Evolutionary conservation across 2,888 invertebrate species (phyloP).

Genomic region (Malachius bipustulatus): DNA sequence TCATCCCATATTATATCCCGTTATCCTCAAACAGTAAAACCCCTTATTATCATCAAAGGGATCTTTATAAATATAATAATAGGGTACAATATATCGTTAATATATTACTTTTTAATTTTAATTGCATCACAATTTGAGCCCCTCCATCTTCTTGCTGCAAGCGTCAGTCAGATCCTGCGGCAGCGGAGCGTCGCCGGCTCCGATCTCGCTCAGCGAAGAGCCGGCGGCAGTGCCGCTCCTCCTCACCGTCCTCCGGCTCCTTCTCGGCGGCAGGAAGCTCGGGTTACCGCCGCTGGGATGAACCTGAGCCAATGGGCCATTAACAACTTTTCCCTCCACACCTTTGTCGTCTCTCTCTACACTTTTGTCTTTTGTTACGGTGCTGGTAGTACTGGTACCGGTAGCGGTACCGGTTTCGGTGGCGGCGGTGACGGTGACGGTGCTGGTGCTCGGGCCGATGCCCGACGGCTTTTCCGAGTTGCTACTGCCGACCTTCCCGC

Average conservation of each 20-base stretch:
- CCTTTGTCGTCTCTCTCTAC: slow-evolving; percentile 6
- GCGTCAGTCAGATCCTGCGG: slow-evolving; percentile 24
- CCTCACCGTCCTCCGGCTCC: slow-evolving; percentile 9
- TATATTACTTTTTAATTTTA: no score
- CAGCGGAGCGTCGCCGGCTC: slow-evolving; percentile 35
- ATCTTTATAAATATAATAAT: no score
- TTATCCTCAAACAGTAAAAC: no score
- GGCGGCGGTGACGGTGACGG: slow-evolving; percentile 5
- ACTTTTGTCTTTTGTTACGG: background rate
- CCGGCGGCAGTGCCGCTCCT: slow-evolving; percentile 23
- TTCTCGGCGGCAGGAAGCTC: slow-evolving; percentile 6
- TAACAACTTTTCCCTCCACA: slow-evolving; percentile 1
- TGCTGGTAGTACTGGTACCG: slow-evolving; percentile 5
- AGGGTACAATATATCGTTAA: no score
- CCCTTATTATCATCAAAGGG: no score
- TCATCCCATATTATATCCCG: no score
- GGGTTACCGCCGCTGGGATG: slow-evolving; percentile 6
- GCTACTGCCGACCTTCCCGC: slow-evolving; percentile 15
- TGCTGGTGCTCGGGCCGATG: slow-evolving; percentile 5
- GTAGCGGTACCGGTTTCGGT: slow-evolving; percentile 7
- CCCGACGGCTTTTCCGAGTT: slow-evolving; percentile 10
- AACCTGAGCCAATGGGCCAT: slow-evolving; percentile 10
- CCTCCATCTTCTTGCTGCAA: slow-evolving; percentile 32
- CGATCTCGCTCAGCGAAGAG: slow-evolving; percentile 33
- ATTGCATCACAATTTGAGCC: slow-evolving; percentile 34